Evolutionary conservation across 2,113 vertebrate genomes (phyloP), one percentile per base, ranked within the genome.

Genomic region (Cavia porcellus): DNA sequence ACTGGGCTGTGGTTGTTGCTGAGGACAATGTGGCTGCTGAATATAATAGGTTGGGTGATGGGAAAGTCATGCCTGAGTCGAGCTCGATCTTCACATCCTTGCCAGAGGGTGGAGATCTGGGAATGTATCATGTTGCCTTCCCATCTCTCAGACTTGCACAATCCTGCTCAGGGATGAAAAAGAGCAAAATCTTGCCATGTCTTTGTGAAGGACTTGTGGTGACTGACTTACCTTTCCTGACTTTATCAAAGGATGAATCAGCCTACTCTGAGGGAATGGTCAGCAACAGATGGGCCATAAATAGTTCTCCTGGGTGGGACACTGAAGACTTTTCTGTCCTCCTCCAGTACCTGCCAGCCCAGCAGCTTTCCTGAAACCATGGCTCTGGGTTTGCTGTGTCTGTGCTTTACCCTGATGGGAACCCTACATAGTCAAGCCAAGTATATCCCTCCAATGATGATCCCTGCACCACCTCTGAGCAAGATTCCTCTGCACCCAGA

Each of bases 381-480:
- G 98, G 0, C 81, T 20, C 19, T 7, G 6, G 12, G 75, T 25
- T 38, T 96, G 57, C 81, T 98, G 81, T 98, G 87, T 22, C 87
- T 97, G 68, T 87, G 94, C 42, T 47, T 98, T 35, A 47, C 32
- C 75, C 87, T 98, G 24, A 52, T 98, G 62, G 97, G 94, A 2
- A 17, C 47, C 70, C 64, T 94, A 86, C 86, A 94, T 14, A 80
- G 8, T 38, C 89, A 96, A 72, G 96, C 86, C 89, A 86, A 10
- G 80, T n/a, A 8, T 9, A 14, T 45, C 3, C 5, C 14, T 25
- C 1, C 12, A 20, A 24, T 14, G 1, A 38, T 77, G 75, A 85
- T 97, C 52, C 92, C 86, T 0, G 80, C 84, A 17, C 98, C 97
- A 0, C 7, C 25, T 57, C 64, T 97, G 80, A 0, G 0, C 64